phyloP scores from a whole-genome alignment of 2,888 invertebrate genomes.

The Mesorhabditis sp. region DNA sequence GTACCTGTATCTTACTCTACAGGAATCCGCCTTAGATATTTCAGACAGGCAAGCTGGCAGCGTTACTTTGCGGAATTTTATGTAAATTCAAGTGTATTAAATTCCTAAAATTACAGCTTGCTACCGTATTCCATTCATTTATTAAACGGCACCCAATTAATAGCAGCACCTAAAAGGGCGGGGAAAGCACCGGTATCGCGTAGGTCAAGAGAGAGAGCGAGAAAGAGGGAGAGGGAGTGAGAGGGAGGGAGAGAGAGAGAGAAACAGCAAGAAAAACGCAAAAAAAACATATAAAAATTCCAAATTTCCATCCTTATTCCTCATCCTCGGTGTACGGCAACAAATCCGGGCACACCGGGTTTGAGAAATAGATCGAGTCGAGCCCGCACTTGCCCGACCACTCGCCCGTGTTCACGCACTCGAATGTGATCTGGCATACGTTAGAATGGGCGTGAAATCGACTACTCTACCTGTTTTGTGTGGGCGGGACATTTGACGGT shows the following conservation, averaged over 20 bases:
- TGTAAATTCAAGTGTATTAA: no score
- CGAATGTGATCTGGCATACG: conserved; percentile 48
- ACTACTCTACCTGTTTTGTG: conserved; percentile 34
- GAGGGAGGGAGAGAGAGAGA: background rate
- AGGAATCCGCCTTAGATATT: no score
- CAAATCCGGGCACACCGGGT: conserved; percentile 31
- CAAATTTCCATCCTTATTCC: background rate
- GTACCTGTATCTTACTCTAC: no score
- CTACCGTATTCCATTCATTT: no score
- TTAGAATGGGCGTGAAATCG: background rate
- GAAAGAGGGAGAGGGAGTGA: conserved; percentile 2
- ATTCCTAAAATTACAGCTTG: no score
- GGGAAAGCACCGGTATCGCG: no score
- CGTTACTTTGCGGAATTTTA: no score
- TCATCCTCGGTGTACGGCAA: conserved; percentile 15
- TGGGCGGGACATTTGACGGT: conserved; percentile 43
- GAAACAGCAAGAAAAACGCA: background rate
- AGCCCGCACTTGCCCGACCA: conserved; percentile 51
- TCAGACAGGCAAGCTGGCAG: no score
- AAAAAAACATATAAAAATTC: background rate
- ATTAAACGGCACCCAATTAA: no score
- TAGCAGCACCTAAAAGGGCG: no score
- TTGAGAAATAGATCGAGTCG: conserved; percentile 42
- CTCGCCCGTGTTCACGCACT: conserved; percentile 45
- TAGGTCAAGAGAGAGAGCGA: background rate